Base-by-base conservation (phyloP, 1,140 invertebrate genomes). In the Pogonomyrmex californicus region DNA sequence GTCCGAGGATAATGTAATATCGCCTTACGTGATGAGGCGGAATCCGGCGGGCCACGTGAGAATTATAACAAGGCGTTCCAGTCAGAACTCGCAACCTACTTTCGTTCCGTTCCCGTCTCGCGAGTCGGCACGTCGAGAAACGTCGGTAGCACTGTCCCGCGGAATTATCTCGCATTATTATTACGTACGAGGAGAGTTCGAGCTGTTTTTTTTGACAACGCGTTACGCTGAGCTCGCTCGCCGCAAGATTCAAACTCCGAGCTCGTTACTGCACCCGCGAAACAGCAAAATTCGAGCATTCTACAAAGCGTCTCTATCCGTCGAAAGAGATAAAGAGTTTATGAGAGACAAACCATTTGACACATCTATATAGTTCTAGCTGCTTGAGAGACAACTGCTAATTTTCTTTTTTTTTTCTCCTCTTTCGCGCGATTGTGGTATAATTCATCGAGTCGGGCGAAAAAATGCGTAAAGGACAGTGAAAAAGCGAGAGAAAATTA, bases 401-500 rank as follows among this genome's bases (percentile, higher is more conserved):
- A 49, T 49, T 68, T 14, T 9, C 36, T 60, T 75, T 14, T 54
- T 54, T 17, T 54, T n/a, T 10, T 10, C 12, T 44, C 41, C 54
- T 58, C 6, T 62, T 10, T 7, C 44, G 58, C 33, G 4, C 56
- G 41, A 68, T 12, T 12, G 23, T 17, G 54, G 41, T 81, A 82
- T 82, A 90, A 89, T 89, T 89, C 76, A 89, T 77, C 63, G 62
- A 71, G 71, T 76, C 68, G 62, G 71, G 78, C 56, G 81, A 86
- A 90, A 44, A 44, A 71, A 62, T 73, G 56, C 79, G 38, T 44
- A 62, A 75, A 54, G 78, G 60, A 49, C 41, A 14, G 2, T 30
- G 76, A 86, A 87, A 90, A 77, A 85, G 78, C 49, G 82, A 87
- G 88, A 88, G 90, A 87, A 88, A 91, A 90, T 91, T 91, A 91